Percentiles rank a stretch among this genome's conserved stretches.
Evolutionary conservation across 2,797 vertebrate genomes (phyloP).

Genomic region (Spizella passerina): DNA sequence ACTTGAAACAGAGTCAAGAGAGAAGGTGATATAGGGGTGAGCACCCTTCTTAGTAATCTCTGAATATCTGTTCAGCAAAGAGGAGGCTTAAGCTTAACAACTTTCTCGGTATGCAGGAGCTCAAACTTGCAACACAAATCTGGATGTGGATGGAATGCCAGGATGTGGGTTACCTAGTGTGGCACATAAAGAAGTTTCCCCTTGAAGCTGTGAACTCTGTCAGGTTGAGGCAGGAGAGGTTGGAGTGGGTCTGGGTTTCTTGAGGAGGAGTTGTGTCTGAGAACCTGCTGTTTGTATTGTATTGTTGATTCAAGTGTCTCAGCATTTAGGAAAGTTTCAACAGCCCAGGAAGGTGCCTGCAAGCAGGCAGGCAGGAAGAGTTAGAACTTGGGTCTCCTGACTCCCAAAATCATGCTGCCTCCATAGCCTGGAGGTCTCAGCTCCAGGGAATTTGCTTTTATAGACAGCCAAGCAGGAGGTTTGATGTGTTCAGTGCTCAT

Average conservation of each 20-base stretch:
- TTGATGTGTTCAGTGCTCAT: neutral
- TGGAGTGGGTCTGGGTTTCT: neutral
- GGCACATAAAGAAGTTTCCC: neutral
- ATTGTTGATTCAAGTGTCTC: neutral
- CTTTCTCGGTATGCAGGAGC: neutral
- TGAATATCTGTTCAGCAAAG: neutral
- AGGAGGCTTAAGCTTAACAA: neutral
- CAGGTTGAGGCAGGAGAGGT: neutral
- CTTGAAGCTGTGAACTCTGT: neutral
- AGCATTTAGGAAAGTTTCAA: neutral
- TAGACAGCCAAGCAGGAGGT: neutral
- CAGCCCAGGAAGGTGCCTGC: neutral
- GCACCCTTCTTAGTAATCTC: neutral
- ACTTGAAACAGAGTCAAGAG: neutral
- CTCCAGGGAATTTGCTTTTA: neutral
- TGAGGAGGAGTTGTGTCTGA: neutral
- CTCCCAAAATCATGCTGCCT: neutral
- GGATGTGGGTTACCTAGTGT: neutral
- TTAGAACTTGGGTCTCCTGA: neutral
- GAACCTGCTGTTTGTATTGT: neutral
- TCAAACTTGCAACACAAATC: neutral
- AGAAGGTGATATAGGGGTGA: neutral
- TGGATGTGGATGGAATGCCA: neutral
- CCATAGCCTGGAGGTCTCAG: accelerated
- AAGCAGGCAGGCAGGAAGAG: neutral